A percentile compares a stretch with the other conserved stretches of the same genome.
These are phyloP conservation scores for Exocentrus adspersus DNA, from an alignment of 2,888 invertebrate genomes.

Conservation along the genomic window DNA sequence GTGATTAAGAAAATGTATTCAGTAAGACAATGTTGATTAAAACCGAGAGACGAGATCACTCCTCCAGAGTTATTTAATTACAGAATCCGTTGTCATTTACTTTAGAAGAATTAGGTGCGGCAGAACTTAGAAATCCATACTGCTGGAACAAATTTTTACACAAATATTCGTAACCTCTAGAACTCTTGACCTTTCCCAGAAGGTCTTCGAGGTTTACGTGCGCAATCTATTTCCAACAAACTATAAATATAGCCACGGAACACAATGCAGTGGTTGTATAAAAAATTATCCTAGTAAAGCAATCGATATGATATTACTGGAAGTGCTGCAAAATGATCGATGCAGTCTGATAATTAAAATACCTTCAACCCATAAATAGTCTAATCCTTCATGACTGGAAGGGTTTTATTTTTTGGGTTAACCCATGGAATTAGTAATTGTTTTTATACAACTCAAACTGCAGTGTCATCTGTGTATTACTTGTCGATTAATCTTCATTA, in stretches of 20 bases:
- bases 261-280: not conserved
- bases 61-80: too few species aligned
- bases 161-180: not conserved
- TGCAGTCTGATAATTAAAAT: not conserved
- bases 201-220: not conserved
- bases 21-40: not conserved
- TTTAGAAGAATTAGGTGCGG: too few species aligned
- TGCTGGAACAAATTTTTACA: too few species aligned
- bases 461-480: too few species aligned
- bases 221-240: not conserved
- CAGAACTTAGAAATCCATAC: too few species aligned
- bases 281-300: not conserved
- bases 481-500: too few species aligned
- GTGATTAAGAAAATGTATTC: conserved; percentile 7
- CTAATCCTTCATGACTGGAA: not conserved
- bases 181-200: not conserved
- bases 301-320: not conserved
- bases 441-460: too few species aligned
- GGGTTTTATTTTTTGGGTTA: too few species aligned
- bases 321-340: not conserved
- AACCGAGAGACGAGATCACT: too few species aligned
- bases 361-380: not conserved
- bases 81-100: too few species aligned
- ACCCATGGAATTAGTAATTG: too few species aligned
- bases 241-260: not conserved